These are phyloP conservation scores for Nyctalus aviator DNA, from an alignment of 2,797 vertebrate species.

Conservation along the genomic window DNA sequence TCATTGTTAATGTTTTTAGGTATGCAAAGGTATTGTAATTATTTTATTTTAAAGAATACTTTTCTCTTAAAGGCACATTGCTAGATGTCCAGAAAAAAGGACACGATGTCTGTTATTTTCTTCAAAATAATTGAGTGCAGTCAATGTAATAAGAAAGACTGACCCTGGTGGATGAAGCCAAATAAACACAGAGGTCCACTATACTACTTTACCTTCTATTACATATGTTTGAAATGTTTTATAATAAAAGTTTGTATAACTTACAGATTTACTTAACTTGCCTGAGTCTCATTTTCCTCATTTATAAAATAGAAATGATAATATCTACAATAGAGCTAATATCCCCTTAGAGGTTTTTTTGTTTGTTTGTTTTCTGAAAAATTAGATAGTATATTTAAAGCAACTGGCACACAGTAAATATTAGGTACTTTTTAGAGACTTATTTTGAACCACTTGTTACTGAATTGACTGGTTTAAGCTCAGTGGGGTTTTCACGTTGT, in stretches of 20 bases:
- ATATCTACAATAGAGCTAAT: not conserved
- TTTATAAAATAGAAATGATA: not conserved
- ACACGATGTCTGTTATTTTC: not conserved
- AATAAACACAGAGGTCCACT: not conserved
- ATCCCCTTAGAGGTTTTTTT: not conserved
- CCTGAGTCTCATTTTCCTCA: not conserved
- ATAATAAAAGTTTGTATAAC: not conserved
- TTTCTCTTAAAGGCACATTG: slow-evolving; percentile 8
- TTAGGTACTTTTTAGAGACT: not conserved
- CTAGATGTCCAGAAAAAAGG: not conserved
- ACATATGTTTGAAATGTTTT: slow-evolving; percentile 1
- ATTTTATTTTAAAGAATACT: slow-evolving; percentile 12
- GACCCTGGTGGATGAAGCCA: not conserved
- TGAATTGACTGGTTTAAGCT: not conserved
- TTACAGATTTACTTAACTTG: not conserved
- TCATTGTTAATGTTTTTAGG: not conserved
- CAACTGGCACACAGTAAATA: not conserved
- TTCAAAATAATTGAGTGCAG: not conserved
- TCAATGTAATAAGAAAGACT: not conserved
- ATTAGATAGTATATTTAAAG: not conserved
- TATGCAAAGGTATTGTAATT: not conserved
- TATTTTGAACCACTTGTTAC: not conserved
- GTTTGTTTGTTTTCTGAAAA: not conserved
- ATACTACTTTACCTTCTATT: not conserved
- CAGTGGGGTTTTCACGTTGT: not conserved